phyloP scores from a whole-genome alignment of 2,888 invertebrate genomes.

The Anthoptus insignis region DNA sequence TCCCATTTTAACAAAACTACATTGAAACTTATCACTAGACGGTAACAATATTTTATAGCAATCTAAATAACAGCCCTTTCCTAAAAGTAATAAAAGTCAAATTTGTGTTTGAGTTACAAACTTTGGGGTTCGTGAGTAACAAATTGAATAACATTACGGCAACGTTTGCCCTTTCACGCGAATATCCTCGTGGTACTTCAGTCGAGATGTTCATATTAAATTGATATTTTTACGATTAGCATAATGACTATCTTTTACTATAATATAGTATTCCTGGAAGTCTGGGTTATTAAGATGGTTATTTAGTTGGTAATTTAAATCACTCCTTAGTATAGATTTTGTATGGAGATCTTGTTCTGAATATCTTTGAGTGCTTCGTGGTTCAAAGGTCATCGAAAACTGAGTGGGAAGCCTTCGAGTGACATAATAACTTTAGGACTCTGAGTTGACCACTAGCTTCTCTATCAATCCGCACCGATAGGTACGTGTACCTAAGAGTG shows the following conservation, averaged over 20 bases:
- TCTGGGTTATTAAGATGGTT: too few relatives aligned
- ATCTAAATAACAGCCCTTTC: conserved; percentile 8
- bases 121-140: conserved; percentile 82
- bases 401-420: too few relatives aligned
- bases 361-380: too few relatives aligned
- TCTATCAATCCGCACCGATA: too few relatives aligned
- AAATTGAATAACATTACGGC: conserved; percentile 84
- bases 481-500: too few relatives aligned
- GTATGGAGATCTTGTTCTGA: too few relatives aligned
- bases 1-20: not conserved
- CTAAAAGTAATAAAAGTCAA: conserved; percentile 82
- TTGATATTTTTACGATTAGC: not conserved
- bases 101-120: conserved; percentile 82
- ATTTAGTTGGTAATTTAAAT: too few relatives aligned
- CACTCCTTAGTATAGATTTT: too few relatives aligned
- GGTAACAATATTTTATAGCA: not conserved
- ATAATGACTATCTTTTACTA: not conserved
- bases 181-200: conserved; percentile 4
- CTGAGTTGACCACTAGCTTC: too few relatives aligned
- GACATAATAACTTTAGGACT: too few relatives aligned
- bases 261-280: too few relatives aligned
- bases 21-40: not conserved
- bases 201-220: not conserved
- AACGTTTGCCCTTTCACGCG: conserved; percentile 39
- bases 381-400: too few relatives aligned